These are phyloP conservation scores for Sarcophaga variegata DNA, from an alignment of 2,888 invertebrate genomes.

Conservation along the genomic window DNA sequence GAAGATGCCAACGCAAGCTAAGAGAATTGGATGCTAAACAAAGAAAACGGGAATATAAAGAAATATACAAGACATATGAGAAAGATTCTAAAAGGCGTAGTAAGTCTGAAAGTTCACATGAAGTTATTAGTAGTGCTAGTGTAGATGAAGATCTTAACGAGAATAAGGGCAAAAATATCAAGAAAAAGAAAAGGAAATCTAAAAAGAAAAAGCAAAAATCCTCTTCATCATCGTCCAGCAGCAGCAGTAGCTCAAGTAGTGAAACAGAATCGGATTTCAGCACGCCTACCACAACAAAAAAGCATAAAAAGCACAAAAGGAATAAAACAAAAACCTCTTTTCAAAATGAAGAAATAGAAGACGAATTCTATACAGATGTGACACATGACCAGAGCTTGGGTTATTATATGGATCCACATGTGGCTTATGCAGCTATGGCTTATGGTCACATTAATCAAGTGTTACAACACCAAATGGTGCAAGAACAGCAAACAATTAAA, in stretches of 20 bases:
- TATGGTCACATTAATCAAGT: constrained; percentile 71
- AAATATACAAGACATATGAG: constrained; percentile 20
- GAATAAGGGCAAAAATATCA: constrained; percentile 37
- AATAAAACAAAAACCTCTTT: neutral
- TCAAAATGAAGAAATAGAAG: neutral
- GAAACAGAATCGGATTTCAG: constrained; percentile 51
- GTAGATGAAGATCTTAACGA: constrained; percentile 10
- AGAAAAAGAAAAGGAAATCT: constrained; percentile 55
- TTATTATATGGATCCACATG: constrained; percentile 56
- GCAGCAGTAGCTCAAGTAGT: constrained; percentile 59
- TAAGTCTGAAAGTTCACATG: constrained; percentile 40
- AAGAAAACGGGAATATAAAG: constrained; percentile 62
- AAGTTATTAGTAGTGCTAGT: constrained; percentile 50
- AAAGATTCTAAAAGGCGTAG: constrained; percentile 28
- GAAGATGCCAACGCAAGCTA: constrained; percentile 74
- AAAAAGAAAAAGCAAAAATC: constrained; percentile 35
- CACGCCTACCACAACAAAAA: constrained; percentile 39
- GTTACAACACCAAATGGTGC: constrained; percentile 32
- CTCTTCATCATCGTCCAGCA: constrained; percentile 31
- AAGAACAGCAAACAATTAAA: constrained; percentile 25
- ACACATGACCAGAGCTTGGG: constrained; percentile 48
- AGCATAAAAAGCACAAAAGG: constrained; percentile 26
- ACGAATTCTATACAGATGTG: constrained; percentile 62
- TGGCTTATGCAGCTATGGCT: constrained; percentile 71
- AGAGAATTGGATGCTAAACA: constrained; percentile 74